phyloP scores from a whole-genome alignment of 2,888 invertebrate species.

The Drosophila yooni region DNA sequence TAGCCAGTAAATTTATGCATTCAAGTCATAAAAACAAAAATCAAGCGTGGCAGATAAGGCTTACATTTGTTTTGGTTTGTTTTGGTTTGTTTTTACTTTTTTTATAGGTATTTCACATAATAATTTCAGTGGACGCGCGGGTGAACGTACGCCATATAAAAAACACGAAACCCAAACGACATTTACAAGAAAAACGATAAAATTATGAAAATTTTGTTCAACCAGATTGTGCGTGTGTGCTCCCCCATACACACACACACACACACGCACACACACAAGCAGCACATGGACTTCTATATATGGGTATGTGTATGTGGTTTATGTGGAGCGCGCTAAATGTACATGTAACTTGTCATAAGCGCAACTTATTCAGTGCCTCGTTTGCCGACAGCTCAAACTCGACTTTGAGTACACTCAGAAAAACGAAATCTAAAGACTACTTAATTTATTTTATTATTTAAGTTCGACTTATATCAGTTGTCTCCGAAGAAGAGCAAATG shows the following conservation, averaged over 20 bases:
- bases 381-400: constrained; percentile 19
- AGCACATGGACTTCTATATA: constrained; percentile 27
- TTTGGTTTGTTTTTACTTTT: neutral
- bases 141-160: constrained; percentile 62
- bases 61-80: constrained; percentile 26
- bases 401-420: constrained; percentile 14
- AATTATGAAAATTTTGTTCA: constrained; percentile 76
- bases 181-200: constrained; percentile 79
- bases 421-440: neutral
- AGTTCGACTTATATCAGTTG: neutral
- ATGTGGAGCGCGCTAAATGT: constrained; percentile 71
- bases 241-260: neutral
- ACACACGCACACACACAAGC: constrained; percentile 1
- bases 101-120: constrained; percentile 77
- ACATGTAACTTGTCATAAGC: constrained; percentile 72
- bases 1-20: constrained; percentile 72
- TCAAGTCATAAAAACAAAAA: constrained; percentile 69
- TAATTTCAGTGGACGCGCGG: constrained; percentile 55
- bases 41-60: constrained; percentile 49
- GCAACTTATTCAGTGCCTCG: constrained; percentile 34
- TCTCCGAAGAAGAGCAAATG: neutral
- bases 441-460: neutral
- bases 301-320: constrained; percentile 46
- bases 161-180: constrained; percentile 22
- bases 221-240: constrained; percentile 41